phyloP scores from a whole-genome alignment of 1,140 invertebrate species.

The Metaphire vulgaris region DNA sequence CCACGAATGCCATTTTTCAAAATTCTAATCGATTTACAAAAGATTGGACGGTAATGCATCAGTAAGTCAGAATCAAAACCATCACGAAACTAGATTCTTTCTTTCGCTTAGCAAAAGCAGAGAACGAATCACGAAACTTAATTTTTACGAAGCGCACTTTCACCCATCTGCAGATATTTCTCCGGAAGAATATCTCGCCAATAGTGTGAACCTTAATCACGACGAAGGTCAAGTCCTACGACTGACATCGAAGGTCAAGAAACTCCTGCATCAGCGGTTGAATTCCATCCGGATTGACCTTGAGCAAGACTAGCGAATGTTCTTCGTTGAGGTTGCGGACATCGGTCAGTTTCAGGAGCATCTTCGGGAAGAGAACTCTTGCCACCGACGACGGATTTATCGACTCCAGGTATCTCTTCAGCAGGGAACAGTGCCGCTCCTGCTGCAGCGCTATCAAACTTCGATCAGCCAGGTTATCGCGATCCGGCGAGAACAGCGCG shows the following conservation, averaged over 20 bases:
- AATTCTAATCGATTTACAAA: too few species aligned
- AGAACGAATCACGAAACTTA: too few species aligned
- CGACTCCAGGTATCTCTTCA: constrained; percentile 54
- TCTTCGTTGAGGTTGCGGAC: constrained; percentile 57
- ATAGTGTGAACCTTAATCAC: too few species aligned
- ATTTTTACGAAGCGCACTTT: too few species aligned
- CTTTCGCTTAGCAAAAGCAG: too few species aligned
- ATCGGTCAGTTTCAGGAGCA: constrained; percentile 56
- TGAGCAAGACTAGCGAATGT: constrained; percentile 55
- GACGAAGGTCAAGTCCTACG: too few species aligned
- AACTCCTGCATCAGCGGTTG: constrained; percentile 53
- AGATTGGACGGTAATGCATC: too few species aligned
- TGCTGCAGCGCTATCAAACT: constrained; percentile 50
- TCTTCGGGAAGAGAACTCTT: constrained; percentile 52
- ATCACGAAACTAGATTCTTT: too few species aligned
- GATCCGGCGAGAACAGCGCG: constrained; percentile 55
- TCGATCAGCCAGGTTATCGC: constrained; percentile 28
- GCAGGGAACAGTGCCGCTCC: constrained; percentile 53
- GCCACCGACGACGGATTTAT: constrained; percentile 48
- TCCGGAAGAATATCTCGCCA: too few species aligned
- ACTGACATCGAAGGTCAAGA: constrained; percentile 37
- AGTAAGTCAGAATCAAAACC: too few species aligned
- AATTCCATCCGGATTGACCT: constrained; percentile 51
- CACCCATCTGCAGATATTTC: too few species aligned
- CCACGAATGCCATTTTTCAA: too few species aligned